phyloP scores from a whole-genome alignment of 2,888 invertebrate species.

The Sarcophaga variegata region DNA sequence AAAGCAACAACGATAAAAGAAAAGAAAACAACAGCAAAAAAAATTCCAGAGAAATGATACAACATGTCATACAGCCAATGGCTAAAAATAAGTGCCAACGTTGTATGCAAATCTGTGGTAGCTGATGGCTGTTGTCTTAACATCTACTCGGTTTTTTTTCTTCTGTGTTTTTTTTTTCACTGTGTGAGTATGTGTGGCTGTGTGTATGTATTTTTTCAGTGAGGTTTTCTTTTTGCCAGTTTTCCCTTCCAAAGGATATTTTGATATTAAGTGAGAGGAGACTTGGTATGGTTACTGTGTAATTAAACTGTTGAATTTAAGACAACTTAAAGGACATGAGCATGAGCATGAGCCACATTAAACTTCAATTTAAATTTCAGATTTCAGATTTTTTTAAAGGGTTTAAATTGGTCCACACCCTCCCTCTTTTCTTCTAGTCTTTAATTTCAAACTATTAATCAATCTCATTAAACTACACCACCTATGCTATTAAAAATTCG shows the following conservation, averaged over 20 bases:
- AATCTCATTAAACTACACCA: constrained; percentile 11
- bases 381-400: too few relatives aligned
- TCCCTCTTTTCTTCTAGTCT: background rate
- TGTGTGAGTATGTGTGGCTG: too few relatives aligned
- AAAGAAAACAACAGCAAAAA: constrained; percentile 20
- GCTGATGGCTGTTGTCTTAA: constrained; percentile 55
- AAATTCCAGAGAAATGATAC: constrained; percentile 12
- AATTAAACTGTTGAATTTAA: constrained; percentile 65
- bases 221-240: background rate
- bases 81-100: constrained; percentile 52
- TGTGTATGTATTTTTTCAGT: too few relatives aligned
- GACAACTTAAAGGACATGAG: too few relatives aligned
- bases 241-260: background rate
- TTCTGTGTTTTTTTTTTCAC: too few relatives aligned
- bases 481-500: background rate
- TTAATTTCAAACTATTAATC: background rate
- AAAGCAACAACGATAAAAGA: constrained; percentile 12
- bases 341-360: too few relatives aligned
- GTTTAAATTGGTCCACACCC: too few relatives aligned
- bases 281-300: background rate
- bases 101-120: constrained; percentile 48
- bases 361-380: too few relatives aligned
- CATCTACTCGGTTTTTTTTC: background rate
- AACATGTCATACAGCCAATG: constrained; percentile 48
- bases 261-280: too few relatives aligned